Percentiles rank a stretch among this genome's conserved stretches.
These are phyloP conservation scores for Agonopterix heracliana DNA, from an alignment of 2,888 invertebrate genomes.

Conservation along the genomic window DNA sequence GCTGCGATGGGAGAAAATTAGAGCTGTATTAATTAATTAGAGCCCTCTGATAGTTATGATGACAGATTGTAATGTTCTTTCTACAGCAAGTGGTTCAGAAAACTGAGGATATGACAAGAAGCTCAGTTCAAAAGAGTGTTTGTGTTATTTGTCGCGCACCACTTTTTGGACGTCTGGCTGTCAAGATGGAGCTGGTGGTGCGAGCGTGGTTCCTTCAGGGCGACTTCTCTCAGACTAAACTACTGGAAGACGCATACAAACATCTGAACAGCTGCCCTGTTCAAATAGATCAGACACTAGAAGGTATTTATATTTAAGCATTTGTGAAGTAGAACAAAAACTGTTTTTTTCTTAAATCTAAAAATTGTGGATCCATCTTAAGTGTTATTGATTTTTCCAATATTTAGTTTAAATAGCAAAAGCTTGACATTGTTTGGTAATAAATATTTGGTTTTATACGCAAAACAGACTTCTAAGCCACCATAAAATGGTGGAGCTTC, in stretches of 20 bases:
- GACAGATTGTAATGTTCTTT: neutral
- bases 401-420: too few relatives aligned
- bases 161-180: constrained; percentile 94
- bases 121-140: constrained; percentile 98
- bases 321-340: too few relatives aligned
- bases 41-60: too few relatives aligned
- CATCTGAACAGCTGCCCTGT: constrained; percentile 92
- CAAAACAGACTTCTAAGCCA: too few relatives aligned
- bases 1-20: too few relatives aligned
- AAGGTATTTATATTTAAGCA: constrained; percentile 41
- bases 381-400: too few relatives aligned
- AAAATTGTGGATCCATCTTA: neutral
- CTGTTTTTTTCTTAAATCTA: neutral
- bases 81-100: constrained; percentile 90
- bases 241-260: constrained; percentile 93
- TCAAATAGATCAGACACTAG: constrained; percentile 64
- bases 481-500: too few relatives aligned
- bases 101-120: constrained; percentile 96
- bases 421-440: too few relatives aligned
- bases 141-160: constrained; percentile 94
- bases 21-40: too few relatives aligned
- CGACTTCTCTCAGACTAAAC: constrained; percentile 91
- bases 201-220: constrained; percentile 98
- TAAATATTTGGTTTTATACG: too few relatives aligned
- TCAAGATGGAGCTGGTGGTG: constrained; percentile 96